phyloP scores from a whole-genome alignment of 2,113 vertebrate species.

The Gymnogyps californianus region DNA sequence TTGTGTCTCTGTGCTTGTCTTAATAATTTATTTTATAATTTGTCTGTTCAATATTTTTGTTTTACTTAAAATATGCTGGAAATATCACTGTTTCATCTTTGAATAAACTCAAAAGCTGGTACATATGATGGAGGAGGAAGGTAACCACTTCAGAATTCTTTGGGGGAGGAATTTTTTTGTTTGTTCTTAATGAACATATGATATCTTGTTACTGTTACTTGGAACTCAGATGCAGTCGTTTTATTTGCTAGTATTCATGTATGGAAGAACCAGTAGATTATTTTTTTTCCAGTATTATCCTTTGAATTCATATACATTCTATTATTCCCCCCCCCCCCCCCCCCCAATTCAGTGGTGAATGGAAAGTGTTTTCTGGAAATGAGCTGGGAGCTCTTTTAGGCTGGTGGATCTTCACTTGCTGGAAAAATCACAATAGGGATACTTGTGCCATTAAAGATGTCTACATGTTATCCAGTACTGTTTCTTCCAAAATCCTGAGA shows the following conservation, averaged over 20 bases:
- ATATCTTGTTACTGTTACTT: background rate
- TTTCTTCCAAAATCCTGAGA: slow-evolving; percentile 95
- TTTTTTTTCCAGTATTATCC: background rate
- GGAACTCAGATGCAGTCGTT: background rate
- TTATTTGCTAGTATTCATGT: background rate
- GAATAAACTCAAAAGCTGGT: background rate
- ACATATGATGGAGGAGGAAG: background rate
- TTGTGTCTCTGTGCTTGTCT: background rate
- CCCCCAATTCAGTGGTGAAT: slow-evolving; percentile 78
- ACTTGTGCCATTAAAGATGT: slow-evolving; percentile 77
- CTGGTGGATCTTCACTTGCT: slow-evolving; percentile 95
- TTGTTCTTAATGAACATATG: background rate
- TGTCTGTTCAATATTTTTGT: background rate
- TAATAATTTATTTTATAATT: background rate
- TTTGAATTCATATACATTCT: background rate
- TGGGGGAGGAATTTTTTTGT: background rate
- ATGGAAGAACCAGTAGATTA: background rate
- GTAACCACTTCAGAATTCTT: background rate
- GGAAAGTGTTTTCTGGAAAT: slow-evolving; percentile 95
- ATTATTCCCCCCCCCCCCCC: background rate
- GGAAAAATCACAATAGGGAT: slow-evolving; percentile 82
- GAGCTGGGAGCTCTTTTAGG: slow-evolving; percentile 92
- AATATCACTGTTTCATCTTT: background rate
- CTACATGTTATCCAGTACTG: slow-evolving; percentile 95
- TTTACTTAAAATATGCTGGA: background rate